Evolutionary conservation across 2,113 vertebrate genomes (phyloP), one percentile per base, ranked within the genome.

Genomic region (Ameiurus melas): DNA sequence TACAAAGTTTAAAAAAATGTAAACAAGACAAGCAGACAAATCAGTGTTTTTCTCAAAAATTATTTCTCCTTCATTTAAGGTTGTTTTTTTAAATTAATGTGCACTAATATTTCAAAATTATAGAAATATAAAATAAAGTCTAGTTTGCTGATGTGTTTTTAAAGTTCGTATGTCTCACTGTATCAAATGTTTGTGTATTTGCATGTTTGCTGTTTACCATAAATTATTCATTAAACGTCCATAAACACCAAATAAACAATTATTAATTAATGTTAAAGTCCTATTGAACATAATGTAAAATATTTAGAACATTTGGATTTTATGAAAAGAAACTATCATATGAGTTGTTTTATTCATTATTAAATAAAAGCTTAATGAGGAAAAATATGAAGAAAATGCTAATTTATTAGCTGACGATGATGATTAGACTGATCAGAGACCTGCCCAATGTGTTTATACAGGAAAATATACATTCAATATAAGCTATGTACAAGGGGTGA

Each of bases 211-310:
- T 62, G 57, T 33, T 82, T 4, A 82, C 16, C 53, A 60, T 17
- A 58, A 25, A 10, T 82, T 58, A 82, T 60, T 14, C 27, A 81
- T 30, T 53, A 57, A 8, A 81, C 3, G 22, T 82, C 79, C 33
- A 83, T 70, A 64, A 71, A 71, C 30, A 73, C 6, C 53, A 81
- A 81, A 53, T 55, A 82, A 81, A 58, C 36, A 12, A 75, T 73
- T 47, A 87, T 73, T 30, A 73, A 73, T 73, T 87, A 14, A 83
- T 82, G 53, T 36, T 68, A n/a, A 68, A 30, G 66, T 68, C 73
- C 9, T 20, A 39, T 19, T 17, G 33, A 73, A 39, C 7, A 22
- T 22, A 39, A 39, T 10, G 70, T 39, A 36, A 39, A 20, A 22
- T 36, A 36, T 33, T 62, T 62, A 4, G 9, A 68, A n/a, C 13